Evolutionary conservation across 1,140 invertebrate species (phyloP).

Genomic region (Apocrypta bakeri): DNA sequence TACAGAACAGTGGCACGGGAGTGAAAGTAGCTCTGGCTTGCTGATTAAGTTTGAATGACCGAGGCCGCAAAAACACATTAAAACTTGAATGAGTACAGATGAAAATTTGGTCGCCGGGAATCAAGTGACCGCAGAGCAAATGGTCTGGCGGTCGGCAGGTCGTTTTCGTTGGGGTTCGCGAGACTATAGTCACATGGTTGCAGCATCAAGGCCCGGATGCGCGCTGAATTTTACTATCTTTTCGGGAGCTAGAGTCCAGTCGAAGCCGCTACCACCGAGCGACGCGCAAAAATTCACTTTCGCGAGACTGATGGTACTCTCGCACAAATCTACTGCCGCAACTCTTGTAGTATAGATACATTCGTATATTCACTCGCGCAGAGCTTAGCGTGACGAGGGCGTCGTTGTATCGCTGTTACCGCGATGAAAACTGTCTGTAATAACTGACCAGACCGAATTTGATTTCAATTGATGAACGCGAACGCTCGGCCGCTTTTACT

Average conservation of each 20-base stretch:
- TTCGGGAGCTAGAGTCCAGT: neutral
- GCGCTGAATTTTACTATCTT: slow-evolving; percentile 48
- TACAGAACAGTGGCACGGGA: slow-evolving; percentile 41
- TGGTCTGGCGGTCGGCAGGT: slow-evolving; percentile 66
- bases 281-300: slow-evolving; percentile 65
- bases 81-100: slow-evolving; percentile 74
- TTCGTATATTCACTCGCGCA: neutral
- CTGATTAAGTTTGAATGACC: slow-evolving; percentile 75
- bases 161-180: slow-evolving; percentile 25
- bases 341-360: too few relatives aligned
- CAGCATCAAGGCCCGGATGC: slow-evolving; percentile 48
- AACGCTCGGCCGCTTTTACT: too few relatives aligned
- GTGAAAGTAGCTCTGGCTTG: slow-evolving; percentile 61
- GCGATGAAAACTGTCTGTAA: slow-evolving; percentile 63
- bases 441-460: slow-evolving; percentile 43
- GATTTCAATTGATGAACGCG: slow-evolving; percentile 38
- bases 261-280: slow-evolving; percentile 55
- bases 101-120: slow-evolving; percentile 74
- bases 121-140: slow-evolving; percentile 73
- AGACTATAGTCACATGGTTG: slow-evolving; percentile 59
- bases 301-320: neutral
- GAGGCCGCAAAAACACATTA: slow-evolving; percentile 75
- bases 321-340: neutral
- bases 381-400: slow-evolving; percentile 54
- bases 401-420: slow-evolving; percentile 55